Evolutionary conservation across 2,113 vertebrate species (phyloP).

Genomic region (Microcebus griseorufus): DNA sequence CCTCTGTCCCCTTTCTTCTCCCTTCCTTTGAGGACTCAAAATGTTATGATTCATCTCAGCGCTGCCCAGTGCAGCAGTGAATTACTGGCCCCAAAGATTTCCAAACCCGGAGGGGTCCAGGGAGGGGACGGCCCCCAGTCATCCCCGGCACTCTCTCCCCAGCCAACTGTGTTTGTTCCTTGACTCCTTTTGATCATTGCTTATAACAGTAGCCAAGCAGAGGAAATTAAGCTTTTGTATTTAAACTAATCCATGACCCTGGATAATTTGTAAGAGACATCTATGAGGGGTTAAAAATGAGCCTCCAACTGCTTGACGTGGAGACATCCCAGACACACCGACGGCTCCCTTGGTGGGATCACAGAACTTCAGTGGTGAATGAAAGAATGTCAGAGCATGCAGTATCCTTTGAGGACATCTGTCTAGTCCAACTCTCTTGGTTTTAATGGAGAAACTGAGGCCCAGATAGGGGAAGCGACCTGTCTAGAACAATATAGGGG

Average conservation of each 20-base stretch:
- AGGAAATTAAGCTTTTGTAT: constrained; percentile 77
- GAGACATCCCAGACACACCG: background rate
- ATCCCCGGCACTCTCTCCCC: constrained; percentile 57
- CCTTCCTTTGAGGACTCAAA: constrained; percentile 68
- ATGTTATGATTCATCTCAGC: constrained; percentile 81
- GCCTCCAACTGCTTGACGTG: background rate
- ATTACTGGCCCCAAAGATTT: constrained; percentile 73
- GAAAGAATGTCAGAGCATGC: background rate
- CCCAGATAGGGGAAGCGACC: background rate
- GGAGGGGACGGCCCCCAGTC: constrained; percentile 60
- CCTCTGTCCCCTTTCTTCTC: constrained; percentile 62
- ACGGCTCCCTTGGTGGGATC: background rate
- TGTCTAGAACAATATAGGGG: background rate
- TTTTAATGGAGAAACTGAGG: constrained; percentile 54
- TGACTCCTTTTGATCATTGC: constrained; percentile 74
- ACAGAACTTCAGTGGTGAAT: background rate
- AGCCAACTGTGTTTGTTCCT: constrained; percentile 49
- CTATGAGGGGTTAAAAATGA: constrained; percentile 67
- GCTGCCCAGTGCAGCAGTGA: constrained; percentile 72
- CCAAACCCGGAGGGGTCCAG: constrained; percentile 55
- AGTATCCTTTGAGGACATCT: background rate
- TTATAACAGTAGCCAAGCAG: constrained; percentile 69
- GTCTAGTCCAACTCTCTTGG: background rate
- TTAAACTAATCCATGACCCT: constrained; percentile 54
- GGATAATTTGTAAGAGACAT: constrained; percentile 73